Conservation (phyloP, 2,888 invertebrate species). For the Onthophagus sagittarius region DNA sequence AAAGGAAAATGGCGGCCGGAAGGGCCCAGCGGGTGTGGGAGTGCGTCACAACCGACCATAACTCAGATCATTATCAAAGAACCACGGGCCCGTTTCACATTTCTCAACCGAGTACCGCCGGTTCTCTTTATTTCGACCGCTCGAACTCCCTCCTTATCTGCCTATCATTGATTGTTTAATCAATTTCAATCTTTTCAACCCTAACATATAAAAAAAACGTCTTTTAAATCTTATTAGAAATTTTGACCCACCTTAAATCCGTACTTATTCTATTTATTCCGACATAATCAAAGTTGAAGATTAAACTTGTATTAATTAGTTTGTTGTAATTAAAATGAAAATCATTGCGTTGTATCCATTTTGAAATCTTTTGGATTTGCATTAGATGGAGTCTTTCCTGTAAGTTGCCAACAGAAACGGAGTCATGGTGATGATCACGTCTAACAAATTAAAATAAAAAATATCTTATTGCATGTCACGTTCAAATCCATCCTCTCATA, state of each 20-base stretch:
- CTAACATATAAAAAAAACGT: not conserved
- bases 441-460: no score
- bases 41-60: conserved; percentile 38
- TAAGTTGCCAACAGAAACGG: not conserved
- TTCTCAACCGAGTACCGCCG: not conserved
- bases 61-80: conserved; percentile 45
- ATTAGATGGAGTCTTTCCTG: not conserved
- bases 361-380: not conserved
- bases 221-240: no score
- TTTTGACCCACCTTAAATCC: no score
- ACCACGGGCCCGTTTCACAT: conserved; percentile 7
- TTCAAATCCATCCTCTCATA: not conserved
- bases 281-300: not conserved
- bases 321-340: not conserved
- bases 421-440: not conserved
- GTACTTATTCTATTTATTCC: not conserved
- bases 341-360: not conserved
- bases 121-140: not conserved
- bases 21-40: conserved; percentile 37
- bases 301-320: not conserved
- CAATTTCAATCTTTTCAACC: not conserved
- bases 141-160: not conserved
- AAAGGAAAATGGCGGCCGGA: conserved; percentile 46
- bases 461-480: not conserved
- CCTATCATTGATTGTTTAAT: not conserved